phyloP scores from a whole-genome alignment of 2,797 vertebrate species.

The Halcyon smyrnensis region DNA sequence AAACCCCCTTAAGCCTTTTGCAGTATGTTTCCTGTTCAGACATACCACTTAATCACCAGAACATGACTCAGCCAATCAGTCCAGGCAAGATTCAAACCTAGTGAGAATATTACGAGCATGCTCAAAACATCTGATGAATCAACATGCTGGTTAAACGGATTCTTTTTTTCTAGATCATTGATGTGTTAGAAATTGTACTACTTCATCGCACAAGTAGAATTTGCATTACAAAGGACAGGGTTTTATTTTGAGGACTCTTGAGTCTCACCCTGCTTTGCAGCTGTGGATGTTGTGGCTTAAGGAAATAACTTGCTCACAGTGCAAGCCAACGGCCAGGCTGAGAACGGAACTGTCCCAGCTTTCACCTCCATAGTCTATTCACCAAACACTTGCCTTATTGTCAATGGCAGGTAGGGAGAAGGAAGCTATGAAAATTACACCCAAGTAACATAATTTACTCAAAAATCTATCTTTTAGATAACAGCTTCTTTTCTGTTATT shows the following conservation, averaged over 20 bases:
- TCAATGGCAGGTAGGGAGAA: neutral
- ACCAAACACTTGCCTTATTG: neutral
- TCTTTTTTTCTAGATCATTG: neutral
- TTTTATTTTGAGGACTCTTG: neutral
- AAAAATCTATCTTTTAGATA: neutral
- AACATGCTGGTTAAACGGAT: neutral
- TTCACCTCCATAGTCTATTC: neutral
- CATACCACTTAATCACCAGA: slow-evolving; percentile 73
- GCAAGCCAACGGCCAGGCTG: neutral
- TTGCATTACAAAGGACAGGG: neutral
- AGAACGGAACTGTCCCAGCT: neutral
- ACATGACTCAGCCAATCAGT: slow-evolving; percentile 65
- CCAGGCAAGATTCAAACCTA: neutral
- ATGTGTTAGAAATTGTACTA: neutral
- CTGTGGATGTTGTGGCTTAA: neutral
- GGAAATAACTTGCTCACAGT: neutral
- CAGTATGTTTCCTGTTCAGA: slow-evolving; percentile 79
- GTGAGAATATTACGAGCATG: neutral
- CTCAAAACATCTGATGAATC: neutral
- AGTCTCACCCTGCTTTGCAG: neutral
- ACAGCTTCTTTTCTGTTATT: neutral
- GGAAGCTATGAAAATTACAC: neutral
- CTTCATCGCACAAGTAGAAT: neutral
- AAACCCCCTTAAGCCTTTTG: slow-evolving; percentile 71
- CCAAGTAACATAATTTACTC: neutral